Percentiles rank a stretch among this genome's conserved stretches.
phyloP scores from a whole-genome alignment of 2,113 vertebrate species.

The Rousettus leschenaultii region DNA sequence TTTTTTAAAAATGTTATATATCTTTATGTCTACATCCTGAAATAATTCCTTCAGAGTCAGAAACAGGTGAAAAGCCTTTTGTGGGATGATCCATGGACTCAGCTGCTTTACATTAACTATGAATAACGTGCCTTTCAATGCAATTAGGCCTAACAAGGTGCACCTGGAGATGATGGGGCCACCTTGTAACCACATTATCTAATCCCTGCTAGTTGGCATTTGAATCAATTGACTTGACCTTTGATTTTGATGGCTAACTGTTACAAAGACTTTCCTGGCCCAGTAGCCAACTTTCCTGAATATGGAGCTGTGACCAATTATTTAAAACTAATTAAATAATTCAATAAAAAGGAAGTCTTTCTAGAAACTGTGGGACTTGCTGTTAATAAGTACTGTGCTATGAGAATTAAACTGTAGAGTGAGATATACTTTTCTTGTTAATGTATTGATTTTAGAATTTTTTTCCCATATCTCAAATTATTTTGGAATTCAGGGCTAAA shows the following conservation, averaged over 20 bases:
- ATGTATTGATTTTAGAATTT: constrained; percentile 6
- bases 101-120: constrained; percentile 84
- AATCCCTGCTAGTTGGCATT: constrained; percentile 59
- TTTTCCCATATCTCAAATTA: not conserved
- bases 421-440: not conserved
- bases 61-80: constrained; percentile 72
- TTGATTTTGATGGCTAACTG: constrained; percentile 39
- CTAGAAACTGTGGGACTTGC: not conserved
- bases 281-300: not conserved
- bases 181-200: constrained; percentile 69
- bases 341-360: not conserved
- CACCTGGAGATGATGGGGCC: constrained; percentile 71
- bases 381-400: not conserved
- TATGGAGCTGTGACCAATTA: not conserved
- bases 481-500: constrained; percentile 20
- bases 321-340: constrained; percentile 35
- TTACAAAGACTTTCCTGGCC: not conserved
- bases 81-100: constrained; percentile 74
- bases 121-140: constrained; percentile 82
- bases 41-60: constrained; percentile 69
- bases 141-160: constrained; percentile 82
- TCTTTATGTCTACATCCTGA: constrained; percentile 57
- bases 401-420: not conserved
- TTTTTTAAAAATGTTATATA: constrained; percentile 41
- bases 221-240: constrained; percentile 74